phyloP scores from a whole-genome alignment of 1,140 invertebrate species.

The Eumaeus atala region DNA sequence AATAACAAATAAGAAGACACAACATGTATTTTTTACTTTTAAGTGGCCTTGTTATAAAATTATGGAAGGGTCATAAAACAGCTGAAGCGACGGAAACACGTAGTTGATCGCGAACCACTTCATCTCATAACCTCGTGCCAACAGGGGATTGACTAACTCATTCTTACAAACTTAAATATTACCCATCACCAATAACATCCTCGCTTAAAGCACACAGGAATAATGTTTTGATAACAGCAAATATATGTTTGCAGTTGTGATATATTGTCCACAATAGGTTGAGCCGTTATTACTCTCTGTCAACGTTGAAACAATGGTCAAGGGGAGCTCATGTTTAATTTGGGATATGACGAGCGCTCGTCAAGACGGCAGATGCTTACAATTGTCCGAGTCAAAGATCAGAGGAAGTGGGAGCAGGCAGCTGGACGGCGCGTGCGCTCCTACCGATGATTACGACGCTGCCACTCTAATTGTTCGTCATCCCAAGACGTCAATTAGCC shows the following conservation, averaged over 20 bases:
- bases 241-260: constrained; percentile 22
- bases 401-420: constrained; percentile 57
- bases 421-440: constrained; percentile 54
- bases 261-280: constrained; percentile 31
- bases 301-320: constrained; percentile 17
- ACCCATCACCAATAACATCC: neutral
- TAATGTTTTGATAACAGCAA: constrained; percentile 15
- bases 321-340: constrained; percentile 35
- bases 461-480: constrained; percentile 39
- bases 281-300: constrained; percentile 26
- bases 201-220: neutral
- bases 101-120: constrained; percentile 69
- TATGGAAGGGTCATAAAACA: constrained; percentile 33
- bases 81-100: constrained; percentile 62
- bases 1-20: neutral
- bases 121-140: constrained; percentile 68
- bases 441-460: constrained; percentile 36
- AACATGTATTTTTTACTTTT: constrained; percentile 1
- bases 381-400: constrained; percentile 68
- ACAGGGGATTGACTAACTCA: constrained; percentile 65
- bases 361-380: constrained; percentile 57
- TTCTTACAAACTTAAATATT: constrained; percentile 46
- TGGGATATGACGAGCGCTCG: constrained; percentile 34
- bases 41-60: no score
- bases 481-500: constrained; percentile 29